Base-by-base conservation (phyloP, 2,113 vertebrate genomes). In the Cololabis saira region DNA sequence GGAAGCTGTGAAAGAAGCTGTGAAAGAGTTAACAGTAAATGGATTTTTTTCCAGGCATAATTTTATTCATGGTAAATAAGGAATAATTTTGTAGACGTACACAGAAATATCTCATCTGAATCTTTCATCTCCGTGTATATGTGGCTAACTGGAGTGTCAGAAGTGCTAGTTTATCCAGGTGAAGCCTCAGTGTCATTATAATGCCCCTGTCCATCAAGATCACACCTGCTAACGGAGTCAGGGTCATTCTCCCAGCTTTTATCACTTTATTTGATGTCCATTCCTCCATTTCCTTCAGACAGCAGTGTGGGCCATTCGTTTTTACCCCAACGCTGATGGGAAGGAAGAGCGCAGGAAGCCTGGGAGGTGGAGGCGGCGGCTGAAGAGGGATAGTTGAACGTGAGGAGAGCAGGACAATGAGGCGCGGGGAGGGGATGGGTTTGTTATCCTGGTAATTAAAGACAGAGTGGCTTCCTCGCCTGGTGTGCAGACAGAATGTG, bases 361-460 rank as follows among this genome's bases (percentile, higher is more conserved):
- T 18, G 43, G 78, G 81, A 65, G 62, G 72, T 45, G 69, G 68
- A 49, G 42, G 67, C 8, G 48, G 43, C 24, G 53, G 64, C 54
- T 61, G 68, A 40, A 58, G 43, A 42, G 13, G 59, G 74, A 49
- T 57, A 33, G 83, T 48, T 37, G 33, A 76, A 71, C 76, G 67
- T 63, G 65, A 73, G 67, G 78, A 61, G 71, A 77, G 44, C 17
- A 54, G 78, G 73, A 63, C 70, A 59, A 50, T 27, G 78, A 85
- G 80, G 73, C 84, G 84, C 79, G 81, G 90, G 88, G 67, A 80
- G 86, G 83, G 89, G 91, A 90, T 88, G 89, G 90, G 90, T 91
- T 93, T 93, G 92, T 94, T 95, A 94, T 93, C 89, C 92, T 90
- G 87, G 92, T 95, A 95, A 96, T 96, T 96, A 96, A 95, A 92